These are phyloP conservation scores for Charaxes varanes DNA, from an alignment of 1,140 invertebrate genomes.

Conservation along the genomic window DNA sequence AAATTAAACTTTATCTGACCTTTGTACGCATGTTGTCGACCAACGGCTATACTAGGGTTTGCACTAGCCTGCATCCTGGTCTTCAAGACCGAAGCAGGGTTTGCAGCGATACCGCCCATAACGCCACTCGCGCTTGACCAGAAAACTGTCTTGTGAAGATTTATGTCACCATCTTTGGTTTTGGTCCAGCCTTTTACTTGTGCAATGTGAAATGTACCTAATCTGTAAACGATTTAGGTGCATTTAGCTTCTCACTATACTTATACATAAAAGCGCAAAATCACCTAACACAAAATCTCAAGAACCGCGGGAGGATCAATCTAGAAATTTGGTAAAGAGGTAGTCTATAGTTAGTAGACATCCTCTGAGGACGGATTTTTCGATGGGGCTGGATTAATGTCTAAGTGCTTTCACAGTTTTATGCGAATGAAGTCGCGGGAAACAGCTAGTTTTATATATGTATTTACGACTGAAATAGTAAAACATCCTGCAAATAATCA, in stretches of 20 bases:
- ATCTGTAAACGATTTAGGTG: constrained; percentile 70
- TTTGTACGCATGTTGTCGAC: constrained; percentile 86
- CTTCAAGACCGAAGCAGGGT: constrained; percentile 90
- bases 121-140: constrained; percentile 84
- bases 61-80: constrained; percentile 89
- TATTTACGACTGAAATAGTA: too few relatives aligned
- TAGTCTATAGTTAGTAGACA: background rate
- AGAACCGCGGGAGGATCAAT: too few relatives aligned
- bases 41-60: constrained; percentile 87
- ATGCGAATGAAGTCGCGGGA: too few relatives aligned
- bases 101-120: constrained; percentile 82
- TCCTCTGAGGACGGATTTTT: too few relatives aligned
- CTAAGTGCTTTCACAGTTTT: too few relatives aligned
- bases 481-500: too few relatives aligned
- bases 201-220: constrained; percentile 85
- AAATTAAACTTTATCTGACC: constrained; percentile 31
- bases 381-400: too few relatives aligned
- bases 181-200: constrained; percentile 82
- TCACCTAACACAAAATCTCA: too few relatives aligned
- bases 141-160: constrained; percentile 78
- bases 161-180: constrained; percentile 81
- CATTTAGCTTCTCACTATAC: too few relatives aligned
- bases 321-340: background rate
- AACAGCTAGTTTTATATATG: too few relatives aligned
- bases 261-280: too few relatives aligned